A percentile compares a stretch with the other conserved stretches of the same genome.
Evolutionary conservation across 2,797 vertebrate genomes (phyloP).

Genomic region (Delichon dasypus): DNA sequence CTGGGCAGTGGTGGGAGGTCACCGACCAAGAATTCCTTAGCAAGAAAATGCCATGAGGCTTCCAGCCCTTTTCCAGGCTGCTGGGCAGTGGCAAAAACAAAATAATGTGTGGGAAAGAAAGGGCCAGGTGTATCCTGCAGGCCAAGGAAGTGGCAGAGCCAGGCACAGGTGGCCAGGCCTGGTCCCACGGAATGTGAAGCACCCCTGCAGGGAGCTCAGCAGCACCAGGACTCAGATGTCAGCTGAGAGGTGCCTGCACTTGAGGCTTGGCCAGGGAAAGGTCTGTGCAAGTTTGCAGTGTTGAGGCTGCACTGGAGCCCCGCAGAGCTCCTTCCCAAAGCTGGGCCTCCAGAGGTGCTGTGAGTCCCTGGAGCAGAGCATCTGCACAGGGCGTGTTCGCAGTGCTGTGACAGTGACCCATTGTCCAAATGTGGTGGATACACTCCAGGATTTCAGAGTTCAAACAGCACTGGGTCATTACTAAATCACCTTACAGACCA

Average conservation of each 20-base stretch:
- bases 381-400: neutral
- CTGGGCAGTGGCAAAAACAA: neutral
- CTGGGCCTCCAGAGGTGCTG: neutral
- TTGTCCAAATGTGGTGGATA: rapidly evolving
- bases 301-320: neutral
- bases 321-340: neutral
- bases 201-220: neutral
- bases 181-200: neutral
- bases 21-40: neutral
- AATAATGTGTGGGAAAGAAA: neutral
- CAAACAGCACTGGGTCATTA: neutral
- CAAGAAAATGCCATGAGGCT: neutral
- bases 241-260: neutral
- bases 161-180: neutral
- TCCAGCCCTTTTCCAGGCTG: neutral
- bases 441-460: neutral
- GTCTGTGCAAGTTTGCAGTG: neutral
- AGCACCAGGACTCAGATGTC: neutral
- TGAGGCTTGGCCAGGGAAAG: neutral
- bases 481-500: neutral
- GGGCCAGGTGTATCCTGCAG: constrained; percentile 8
- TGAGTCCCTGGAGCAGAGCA: neutral
- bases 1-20: neutral
- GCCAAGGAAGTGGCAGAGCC: neutral
- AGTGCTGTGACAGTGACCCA: neutral